Conservation (phyloP, 2,888 invertebrate genomes). For the Drosophila yooni region DNA sequence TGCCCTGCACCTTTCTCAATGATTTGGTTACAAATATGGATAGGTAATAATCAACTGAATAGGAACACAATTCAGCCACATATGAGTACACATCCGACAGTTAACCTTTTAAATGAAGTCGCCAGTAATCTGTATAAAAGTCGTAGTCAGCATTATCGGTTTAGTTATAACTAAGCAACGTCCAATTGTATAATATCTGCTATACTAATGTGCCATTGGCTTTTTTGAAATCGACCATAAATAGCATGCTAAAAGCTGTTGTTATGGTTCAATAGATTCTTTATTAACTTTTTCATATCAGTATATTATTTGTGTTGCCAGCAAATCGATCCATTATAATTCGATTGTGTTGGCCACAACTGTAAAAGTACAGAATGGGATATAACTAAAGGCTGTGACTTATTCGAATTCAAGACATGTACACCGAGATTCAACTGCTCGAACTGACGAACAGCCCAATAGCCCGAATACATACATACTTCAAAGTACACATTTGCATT, state of each 20-base stretch:
- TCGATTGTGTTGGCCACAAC: constrained; percentile 1
- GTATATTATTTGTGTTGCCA: constrained; percentile 11
- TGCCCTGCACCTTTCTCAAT: not conserved
- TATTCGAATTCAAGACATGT: constrained; percentile 23
- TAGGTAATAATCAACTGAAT: not conserved
- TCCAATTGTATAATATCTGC: not conserved
- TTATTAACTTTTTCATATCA: constrained; percentile 11
- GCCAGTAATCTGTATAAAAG: not conserved
- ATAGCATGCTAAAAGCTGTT: not conserved
- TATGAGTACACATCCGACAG: not conserved
- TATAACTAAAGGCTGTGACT: not conserved
- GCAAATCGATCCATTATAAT: constrained; percentile 4
- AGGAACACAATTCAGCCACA: not conserved
- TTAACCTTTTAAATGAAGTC: not conserved
- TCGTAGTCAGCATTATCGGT: not conserved
- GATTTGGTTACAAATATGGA: not conserved
- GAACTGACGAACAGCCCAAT: not conserved
- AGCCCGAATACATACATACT: not conserved
- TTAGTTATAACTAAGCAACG: not conserved
- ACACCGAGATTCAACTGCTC: constrained; percentile 2
- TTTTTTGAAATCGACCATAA: not conserved
- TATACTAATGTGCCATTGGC: not conserved
- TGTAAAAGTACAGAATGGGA: not conserved
- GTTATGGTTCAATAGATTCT: constrained; percentile 5
- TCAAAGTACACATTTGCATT: constrained; percentile 22